Percentiles rank a stretch among this genome's conserved stretches.
phyloP scores from a whole-genome alignment of 2,797 vertebrate genomes.

The Acipenser transmontanus region DNA sequence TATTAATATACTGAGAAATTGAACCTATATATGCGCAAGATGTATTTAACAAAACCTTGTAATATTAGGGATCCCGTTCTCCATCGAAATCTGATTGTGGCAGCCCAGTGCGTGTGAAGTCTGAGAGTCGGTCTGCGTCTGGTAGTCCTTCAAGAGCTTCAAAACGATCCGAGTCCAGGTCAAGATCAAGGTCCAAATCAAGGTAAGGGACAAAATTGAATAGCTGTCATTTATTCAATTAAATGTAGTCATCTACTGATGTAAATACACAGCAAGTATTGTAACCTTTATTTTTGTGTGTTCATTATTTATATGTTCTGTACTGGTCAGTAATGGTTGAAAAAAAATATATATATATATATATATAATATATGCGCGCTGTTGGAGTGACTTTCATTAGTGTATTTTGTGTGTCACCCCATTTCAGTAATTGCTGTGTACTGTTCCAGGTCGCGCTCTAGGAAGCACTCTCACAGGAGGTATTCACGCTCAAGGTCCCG shows the following conservation, averaged over 20 bases:
- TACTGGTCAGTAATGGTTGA: neutral
- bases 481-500: conserved; percentile 75
- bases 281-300: neutral
- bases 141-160: conserved; percentile 76
- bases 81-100: conserved; percentile 84
- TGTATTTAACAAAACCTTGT: conserved; percentile 71
- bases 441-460: conserved; percentile 71
- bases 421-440: conserved; percentile 15
- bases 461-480: conserved; percentile 74
- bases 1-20: conserved; percentile 18
- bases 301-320: neutral
- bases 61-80: conserved; percentile 82
- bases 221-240: neutral
- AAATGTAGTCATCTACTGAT: neutral
- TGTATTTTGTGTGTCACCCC: neutral
- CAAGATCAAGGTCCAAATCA: conserved; percentile 82
- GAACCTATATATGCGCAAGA: conserved; percentile 8
- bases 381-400: neutral
- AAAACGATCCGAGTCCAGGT: conserved; percentile 80
- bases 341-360: too few relatives aligned
- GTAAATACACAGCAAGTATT: neutral
- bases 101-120: conserved; percentile 82
- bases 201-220: conserved; percentile 55
- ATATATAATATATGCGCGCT: too few relatives aligned
- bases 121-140: conserved; percentile 81